Conservation (phyloP, 1,140 invertebrate genomes). For the Yoshiicerus persimilis region DNA sequence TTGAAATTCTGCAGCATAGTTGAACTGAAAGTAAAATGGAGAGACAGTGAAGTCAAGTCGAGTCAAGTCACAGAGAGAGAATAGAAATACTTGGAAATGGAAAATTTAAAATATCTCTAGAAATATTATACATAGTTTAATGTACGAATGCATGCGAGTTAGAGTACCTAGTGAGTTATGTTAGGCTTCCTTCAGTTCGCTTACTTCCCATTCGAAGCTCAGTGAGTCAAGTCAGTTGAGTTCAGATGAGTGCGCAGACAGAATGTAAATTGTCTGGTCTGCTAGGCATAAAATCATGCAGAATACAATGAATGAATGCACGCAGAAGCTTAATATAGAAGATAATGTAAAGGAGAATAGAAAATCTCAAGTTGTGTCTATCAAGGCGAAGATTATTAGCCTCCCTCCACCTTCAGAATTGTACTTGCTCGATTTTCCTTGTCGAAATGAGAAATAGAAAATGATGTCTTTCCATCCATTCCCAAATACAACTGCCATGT, state of each 20-base stretch:
- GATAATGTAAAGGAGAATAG: background rate
- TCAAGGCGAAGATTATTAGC: slow-evolving; percentile 19
- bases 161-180: background rate
- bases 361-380: slow-evolving; percentile 13
- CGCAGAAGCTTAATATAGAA: slow-evolving; percentile 8
- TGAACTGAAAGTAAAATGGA: background rate
- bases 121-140: background rate
- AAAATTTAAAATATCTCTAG: background rate
- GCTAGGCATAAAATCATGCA: slow-evolving; percentile 19
- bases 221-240: background rate
- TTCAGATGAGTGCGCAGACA: slow-evolving; percentile 18
- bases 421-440: slow-evolving; percentile 16
- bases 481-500: background rate
- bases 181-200: slow-evolving; percentile 5
- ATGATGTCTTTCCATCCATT: background rate
- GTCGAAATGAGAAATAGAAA: background rate
- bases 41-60: background rate
- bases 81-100: background rate
- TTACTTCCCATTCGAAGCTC: background rate
- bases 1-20: too few species aligned
- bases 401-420: slow-evolving; percentile 8
- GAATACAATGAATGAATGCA: slow-evolving; percentile 14
- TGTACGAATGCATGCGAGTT: background rate
- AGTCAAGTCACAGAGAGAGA: background rate
- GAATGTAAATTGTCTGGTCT: slow-evolving; percentile 13